Conservation (phyloP, 2,888 invertebrate species). For the Philopedon plagiatum region DNA sequence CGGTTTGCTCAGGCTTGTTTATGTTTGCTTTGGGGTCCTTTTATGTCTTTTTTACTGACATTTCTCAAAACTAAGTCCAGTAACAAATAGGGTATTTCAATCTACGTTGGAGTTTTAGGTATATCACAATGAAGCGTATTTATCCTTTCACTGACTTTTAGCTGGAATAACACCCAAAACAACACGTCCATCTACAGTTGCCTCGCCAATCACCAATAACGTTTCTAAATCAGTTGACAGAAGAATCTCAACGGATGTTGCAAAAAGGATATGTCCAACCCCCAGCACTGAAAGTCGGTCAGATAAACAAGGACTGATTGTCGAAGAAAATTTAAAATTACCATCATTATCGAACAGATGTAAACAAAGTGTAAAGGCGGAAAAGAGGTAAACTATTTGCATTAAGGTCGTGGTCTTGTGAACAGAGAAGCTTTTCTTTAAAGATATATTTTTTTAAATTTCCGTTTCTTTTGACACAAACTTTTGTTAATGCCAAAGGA, state of each 20-base stretch:
- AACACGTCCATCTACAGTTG: constrained; percentile 24
- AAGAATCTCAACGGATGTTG: constrained; percentile 2
- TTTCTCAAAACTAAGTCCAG: no score
- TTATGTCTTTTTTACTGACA: no score
- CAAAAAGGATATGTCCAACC: constrained; percentile 15
- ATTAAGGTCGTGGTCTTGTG: no score
- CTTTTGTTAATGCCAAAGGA: no score
- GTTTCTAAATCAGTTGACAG: constrained; percentile 11
- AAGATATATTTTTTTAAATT: no score
- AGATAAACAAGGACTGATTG: neutral
- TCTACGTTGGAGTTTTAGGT: no score
- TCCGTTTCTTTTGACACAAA: no score
- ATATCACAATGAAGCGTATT: neutral
- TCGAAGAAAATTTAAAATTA: neutral
- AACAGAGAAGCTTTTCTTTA: no score
- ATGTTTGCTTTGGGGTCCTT: no score
- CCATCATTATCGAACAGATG: neutral
- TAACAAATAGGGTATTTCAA: no score
- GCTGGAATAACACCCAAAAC: constrained; percentile 52
- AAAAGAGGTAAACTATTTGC: constrained; percentile 16
- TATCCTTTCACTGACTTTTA: neutral
- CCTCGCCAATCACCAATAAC: constrained; percentile 27
- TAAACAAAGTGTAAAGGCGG: constrained; percentile 11
- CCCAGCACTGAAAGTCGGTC: neutral
- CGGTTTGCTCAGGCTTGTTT: no score